phyloP scores from a whole-genome alignment of 2,888 invertebrate species.

The Phlogophora meticulosa region DNA sequence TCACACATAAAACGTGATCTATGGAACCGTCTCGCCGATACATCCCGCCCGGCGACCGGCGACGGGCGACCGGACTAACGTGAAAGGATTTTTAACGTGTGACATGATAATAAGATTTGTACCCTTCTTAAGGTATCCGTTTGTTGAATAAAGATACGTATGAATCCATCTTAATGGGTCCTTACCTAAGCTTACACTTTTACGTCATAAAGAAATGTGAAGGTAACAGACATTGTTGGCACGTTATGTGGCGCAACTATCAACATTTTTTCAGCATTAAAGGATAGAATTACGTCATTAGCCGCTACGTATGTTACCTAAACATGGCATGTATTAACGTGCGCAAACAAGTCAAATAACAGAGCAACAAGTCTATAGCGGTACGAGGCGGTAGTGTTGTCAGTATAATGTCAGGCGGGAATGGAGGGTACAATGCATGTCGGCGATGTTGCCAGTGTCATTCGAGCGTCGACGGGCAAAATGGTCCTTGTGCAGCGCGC shows the following conservation, averaged over 20 bases:
- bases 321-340: constrained; percentile 53
- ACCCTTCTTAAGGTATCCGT: constrained; percentile 47
- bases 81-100: constrained; percentile 70
- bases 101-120: constrained; percentile 66
- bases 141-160: constrained; percentile 38
- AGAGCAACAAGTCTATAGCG: constrained; percentile 77
- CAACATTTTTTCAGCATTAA: background rate
- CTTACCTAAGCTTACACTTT: constrained; percentile 3
- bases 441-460: constrained; percentile 73
- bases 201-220: background rate
- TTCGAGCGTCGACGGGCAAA: constrained; percentile 72
- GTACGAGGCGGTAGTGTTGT: constrained; percentile 69
- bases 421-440: constrained; percentile 78
- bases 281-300: constrained; percentile 35
- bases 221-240: background rate
- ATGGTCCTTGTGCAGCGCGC: constrained; percentile 73
- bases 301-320: constrained; percentile 30
- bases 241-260: background rate
- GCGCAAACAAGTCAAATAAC: constrained; percentile 66
- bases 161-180: constrained; percentile 11
- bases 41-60: constrained; percentile 66
- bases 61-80: constrained; percentile 64
- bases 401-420: constrained; percentile 74
- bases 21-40: constrained; percentile 80
- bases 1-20: constrained; percentile 90